Conservation (phyloP, 2,888 invertebrate species). For the Lapara coniferarum region DNA sequence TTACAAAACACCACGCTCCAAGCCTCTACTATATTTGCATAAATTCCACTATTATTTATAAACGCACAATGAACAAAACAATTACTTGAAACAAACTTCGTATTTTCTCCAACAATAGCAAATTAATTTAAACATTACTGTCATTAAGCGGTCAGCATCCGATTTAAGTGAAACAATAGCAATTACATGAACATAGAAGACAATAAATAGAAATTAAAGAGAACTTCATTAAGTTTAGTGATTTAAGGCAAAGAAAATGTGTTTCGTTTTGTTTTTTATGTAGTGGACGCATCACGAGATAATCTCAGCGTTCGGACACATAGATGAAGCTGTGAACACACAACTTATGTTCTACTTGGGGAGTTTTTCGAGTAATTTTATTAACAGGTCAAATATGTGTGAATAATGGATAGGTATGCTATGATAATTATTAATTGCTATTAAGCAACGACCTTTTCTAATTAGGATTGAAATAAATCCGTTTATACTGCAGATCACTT, state of each 20-base stretch:
- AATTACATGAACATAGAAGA: conserved; percentile 27
- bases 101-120: not conserved
- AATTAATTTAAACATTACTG: not conserved
- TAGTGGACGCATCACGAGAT: conserved; percentile 43
- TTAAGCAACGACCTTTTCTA: too few relatives aligned
- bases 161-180: conserved; percentile 2
- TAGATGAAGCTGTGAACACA: conserved; percentile 29
- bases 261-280: conserved; percentile 51
- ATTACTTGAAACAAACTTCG: not conserved
- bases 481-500: too few relatives aligned
- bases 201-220: conserved; percentile 39
- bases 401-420: too few relatives aligned
- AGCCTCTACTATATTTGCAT: too few relatives aligned
- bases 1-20: too few relatives aligned
- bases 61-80: not conserved
- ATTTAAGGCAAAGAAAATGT: conserved; percentile 26
- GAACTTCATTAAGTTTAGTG: conserved; percentile 44
- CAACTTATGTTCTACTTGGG: too few relatives aligned
- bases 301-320: conserved; percentile 39
- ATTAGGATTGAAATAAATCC: too few relatives aligned
- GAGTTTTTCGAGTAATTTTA: too few relatives aligned
- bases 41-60: too few relatives aligned
- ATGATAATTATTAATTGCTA: too few relatives aligned
- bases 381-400: too few relatives aligned
- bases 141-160: not conserved